Evolutionary conservation across 1,140 invertebrate species (phyloP).

Genomic region (Bombus balteatus): DNA sequence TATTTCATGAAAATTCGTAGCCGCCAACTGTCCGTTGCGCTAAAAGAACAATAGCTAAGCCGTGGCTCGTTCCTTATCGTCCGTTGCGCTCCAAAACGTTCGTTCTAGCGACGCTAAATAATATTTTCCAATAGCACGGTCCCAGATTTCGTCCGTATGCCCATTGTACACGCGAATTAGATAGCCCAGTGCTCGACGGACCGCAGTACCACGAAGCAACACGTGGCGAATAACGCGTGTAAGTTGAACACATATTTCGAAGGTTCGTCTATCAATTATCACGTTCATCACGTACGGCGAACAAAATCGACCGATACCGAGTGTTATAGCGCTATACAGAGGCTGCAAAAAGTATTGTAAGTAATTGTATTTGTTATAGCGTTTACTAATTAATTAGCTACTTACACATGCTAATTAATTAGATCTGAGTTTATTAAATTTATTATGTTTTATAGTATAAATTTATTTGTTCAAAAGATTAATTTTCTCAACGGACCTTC

Average conservation of each 20-base stretch:
- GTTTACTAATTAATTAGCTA: no score
- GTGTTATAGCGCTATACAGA: not conserved
- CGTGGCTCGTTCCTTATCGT: not conserved
- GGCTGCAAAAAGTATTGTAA: no score
- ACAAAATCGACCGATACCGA: not conserved
- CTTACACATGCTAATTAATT: no score
- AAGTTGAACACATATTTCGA: not conserved
- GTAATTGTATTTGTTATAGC: no score
- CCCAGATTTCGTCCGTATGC: not conserved
- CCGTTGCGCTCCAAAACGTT: not conserved
- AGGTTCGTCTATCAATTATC: not conserved
- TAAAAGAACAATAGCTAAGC: conserved; percentile 14
- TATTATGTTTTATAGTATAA: not conserved
- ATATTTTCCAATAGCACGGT: conserved; percentile 26
- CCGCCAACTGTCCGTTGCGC: not conserved
- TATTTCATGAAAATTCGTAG: not conserved
- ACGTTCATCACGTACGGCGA: not conserved
- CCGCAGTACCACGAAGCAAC: not conserved
- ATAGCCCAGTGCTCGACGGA: not conserved
- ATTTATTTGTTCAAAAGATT: not conserved
- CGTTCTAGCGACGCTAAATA: conserved; percentile 22
- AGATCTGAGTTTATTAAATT: no score
- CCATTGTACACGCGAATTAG: not conserved
- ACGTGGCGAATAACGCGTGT: not conserved
- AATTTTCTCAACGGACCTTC: not conserved